A percentile compares a stretch with the other conserved stretches of the same genome.
Evolutionary conservation across 2,797 vertebrate species (phyloP).

Genomic region (Picus viridis): DNA sequence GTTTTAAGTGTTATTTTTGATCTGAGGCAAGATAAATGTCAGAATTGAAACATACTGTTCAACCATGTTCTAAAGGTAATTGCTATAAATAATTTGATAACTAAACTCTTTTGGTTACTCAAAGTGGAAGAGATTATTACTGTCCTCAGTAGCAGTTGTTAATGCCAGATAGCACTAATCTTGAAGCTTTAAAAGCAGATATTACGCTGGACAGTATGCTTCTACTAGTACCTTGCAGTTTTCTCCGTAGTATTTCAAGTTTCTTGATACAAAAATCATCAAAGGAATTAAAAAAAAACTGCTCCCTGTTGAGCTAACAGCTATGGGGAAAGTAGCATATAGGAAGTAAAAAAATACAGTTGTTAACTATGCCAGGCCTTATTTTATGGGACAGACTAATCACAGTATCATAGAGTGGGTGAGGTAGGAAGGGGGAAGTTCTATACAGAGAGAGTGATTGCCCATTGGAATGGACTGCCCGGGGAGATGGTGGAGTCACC

Average conservation of each 20-base stretch:
- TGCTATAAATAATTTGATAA: not conserved
- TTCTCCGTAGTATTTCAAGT: not conserved
- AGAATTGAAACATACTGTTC: not conserved
- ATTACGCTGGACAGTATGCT: not conserved
- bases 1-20: not conserved
- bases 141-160: not conserved
- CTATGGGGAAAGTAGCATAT: not conserved
- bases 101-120: not conserved
- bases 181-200: not conserved
- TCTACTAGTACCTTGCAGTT: not conserved
- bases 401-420: not conserved
- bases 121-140: not conserved
- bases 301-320: not conserved
- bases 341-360: not conserved
- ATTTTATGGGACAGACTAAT: not conserved
- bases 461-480: too few relatives aligned
- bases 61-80: not conserved
- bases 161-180: not conserved
- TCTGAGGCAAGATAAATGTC: not conserved
- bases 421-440: not conserved
- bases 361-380: not conserved
- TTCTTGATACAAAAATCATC: slow-evolving; percentile 19
- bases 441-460: too few relatives aligned
- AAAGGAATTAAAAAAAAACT: not conserved
- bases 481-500: too few relatives aligned